Percentiles rank a stretch among this genome's conserved stretches.
Evolutionary conservation across 1,140 invertebrate species (phyloP).

Genomic region (Brachystomella parvula): DNA sequence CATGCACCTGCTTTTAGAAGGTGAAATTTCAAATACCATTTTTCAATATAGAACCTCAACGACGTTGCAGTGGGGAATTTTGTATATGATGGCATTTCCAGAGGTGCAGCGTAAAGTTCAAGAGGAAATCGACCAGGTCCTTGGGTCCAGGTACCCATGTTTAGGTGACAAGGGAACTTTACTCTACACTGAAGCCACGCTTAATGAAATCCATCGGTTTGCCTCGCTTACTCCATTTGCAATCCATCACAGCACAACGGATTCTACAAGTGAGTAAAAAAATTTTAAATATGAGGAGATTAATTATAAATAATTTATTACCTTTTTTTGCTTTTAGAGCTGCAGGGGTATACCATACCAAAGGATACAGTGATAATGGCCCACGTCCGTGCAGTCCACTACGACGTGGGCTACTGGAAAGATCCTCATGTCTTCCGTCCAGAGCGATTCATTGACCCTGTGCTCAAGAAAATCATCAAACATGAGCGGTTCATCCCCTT

Average conservation of each 20-base stretch:
- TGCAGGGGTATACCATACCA: constrained; percentile 32
- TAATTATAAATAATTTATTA: neutral
- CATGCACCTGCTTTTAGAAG: neutral
- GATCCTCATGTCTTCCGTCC: constrained; percentile 43
- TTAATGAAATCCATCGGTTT: constrained; percentile 35
- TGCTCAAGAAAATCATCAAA: constrained; percentile 33
- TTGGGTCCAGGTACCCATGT: constrained; percentile 44
- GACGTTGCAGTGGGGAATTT: constrained; percentile 43
- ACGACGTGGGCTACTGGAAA: constrained; percentile 41
- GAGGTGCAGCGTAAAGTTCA: constrained; percentile 48
- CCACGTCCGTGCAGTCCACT: constrained; percentile 40
- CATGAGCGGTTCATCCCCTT: constrained; percentile 36
- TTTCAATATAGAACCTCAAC: neutral
- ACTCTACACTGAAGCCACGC: constrained; percentile 33
- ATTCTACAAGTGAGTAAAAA: constrained; percentile 27
- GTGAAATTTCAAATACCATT: neutral
- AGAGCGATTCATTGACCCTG: constrained; percentile 39
- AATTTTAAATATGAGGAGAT: neutral
- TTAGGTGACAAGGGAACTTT: constrained; percentile 43
- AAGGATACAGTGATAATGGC: constrained; percentile 34
- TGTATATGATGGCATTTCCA: constrained; percentile 47
- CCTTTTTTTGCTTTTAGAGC: constrained; percentile 21
- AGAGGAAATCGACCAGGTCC: constrained; percentile 47
- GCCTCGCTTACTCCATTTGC: constrained; percentile 31
- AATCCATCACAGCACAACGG: constrained; percentile 27